A percentile compares a stretch with the other conserved stretches of the same genome.
Evolutionary conservation across 2,113 vertebrate genomes (phyloP).

Genomic region (Silurus glanis): DNA sequence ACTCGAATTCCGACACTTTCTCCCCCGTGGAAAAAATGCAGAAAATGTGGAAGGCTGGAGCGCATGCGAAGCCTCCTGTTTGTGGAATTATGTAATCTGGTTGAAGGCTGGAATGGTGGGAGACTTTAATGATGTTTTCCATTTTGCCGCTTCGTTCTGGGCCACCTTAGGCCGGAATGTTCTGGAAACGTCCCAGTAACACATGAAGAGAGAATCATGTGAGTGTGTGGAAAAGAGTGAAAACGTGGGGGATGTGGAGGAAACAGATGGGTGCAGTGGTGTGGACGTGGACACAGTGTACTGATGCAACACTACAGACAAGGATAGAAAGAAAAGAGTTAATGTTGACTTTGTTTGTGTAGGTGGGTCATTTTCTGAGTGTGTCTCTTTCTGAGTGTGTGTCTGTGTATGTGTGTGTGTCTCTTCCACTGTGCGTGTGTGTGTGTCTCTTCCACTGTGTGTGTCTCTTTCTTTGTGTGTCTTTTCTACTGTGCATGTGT

Average conservation of each 20-base stretch:
- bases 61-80: constrained; percentile 42
- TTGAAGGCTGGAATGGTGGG: constrained; percentile 48
- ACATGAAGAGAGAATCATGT: background rate
- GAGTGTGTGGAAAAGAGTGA: background rate
- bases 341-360: background rate
- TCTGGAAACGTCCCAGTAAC: constrained; percentile 15
- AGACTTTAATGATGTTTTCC: constrained; percentile 56
- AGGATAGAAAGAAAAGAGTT: constrained; percentile 5
- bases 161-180: constrained; percentile 47
- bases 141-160: constrained; percentile 42
- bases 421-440: too few relatives aligned
- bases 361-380: too few relatives aligned
- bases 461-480: too few relatives aligned
- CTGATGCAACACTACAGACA: constrained; percentile 13
- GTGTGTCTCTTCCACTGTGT: too few relatives aligned
- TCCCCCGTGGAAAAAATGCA: constrained; percentile 63
- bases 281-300: background rate
- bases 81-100: constrained; percentile 60
- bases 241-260: background rate
- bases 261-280: background rate
- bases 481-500: too few relatives aligned
- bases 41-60: constrained; percentile 58
- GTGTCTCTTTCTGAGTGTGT: too few relatives aligned
- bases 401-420: too few relatives aligned
- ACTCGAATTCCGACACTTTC: constrained; percentile 47